These are phyloP conservation scores for Pseudorhiza aurosa DNA, from an alignment of 30 jellyfish, hydroid and myxozoan genomes.

Conservation along the genomic window DNA sequence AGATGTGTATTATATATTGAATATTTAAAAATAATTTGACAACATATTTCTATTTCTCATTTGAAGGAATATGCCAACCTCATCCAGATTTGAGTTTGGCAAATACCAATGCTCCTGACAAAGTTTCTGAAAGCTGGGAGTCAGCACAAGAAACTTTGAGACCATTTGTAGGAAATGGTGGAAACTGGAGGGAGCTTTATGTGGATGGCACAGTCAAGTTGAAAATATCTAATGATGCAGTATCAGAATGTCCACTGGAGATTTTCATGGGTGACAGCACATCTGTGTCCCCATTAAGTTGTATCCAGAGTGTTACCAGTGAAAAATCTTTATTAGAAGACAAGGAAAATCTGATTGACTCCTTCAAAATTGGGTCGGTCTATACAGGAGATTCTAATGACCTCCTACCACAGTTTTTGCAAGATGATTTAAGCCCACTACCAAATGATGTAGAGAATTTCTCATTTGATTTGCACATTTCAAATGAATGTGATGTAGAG, in stretches of 20 bases:
- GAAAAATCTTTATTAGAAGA: constrained; percentile 1
- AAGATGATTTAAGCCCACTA: neutral
- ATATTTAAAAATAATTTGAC: neutral
- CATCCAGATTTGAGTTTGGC: constrained; percentile 23
- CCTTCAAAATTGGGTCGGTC: neutral
- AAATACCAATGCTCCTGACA: constrained; percentile 2
- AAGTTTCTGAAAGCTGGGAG: neutral
- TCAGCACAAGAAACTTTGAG: neutral
- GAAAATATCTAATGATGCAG: neutral
- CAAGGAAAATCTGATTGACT: constrained; percentile 14
- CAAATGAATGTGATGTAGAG: neutral
- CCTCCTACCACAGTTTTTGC: neutral
- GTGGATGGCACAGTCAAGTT: neutral
- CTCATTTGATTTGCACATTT: constrained; percentile 2
- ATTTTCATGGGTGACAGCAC: neutral
- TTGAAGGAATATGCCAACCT: constrained; percentile 36
- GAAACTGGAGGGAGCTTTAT: neutral
- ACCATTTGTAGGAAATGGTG: neutral
- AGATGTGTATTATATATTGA: neutral
- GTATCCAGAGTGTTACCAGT: neutral
- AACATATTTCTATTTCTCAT: neutral
- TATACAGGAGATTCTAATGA: neutral
- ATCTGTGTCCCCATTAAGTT: neutral
- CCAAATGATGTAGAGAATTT: neutral
- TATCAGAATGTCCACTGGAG: neutral